These are phyloP conservation scores for Panzeria rudis DNA, from an alignment of 2,888 invertebrate genomes.

Conservation along the genomic window DNA sequence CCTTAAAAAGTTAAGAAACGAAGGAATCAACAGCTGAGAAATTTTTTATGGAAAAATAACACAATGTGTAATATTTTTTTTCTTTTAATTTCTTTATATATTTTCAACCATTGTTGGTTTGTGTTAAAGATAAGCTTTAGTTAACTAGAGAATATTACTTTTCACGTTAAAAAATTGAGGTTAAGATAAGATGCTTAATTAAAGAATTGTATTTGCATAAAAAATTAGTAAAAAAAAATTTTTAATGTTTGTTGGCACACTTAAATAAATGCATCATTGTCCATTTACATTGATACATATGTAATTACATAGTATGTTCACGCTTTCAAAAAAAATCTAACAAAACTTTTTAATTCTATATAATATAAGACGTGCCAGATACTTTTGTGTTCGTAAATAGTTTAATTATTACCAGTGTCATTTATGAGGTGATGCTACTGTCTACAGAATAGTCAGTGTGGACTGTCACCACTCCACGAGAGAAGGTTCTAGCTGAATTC, in stretches of 20 bases:
- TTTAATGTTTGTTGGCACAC: too few species aligned
- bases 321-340: too few species aligned
- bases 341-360: too few species aligned
- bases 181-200: not conserved
- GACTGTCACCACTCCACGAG: too few species aligned
- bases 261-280: too few species aligned
- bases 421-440: too few species aligned
- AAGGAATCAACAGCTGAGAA: slow-evolving; percentile 59
- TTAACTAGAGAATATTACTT: not conserved
- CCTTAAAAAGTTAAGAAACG: slow-evolving; percentile 29
- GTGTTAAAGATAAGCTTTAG: not conserved
- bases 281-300: not conserved
- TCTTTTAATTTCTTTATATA: not conserved
- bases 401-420: too few species aligned
- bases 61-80: not conserved
- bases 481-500: too few species aligned
- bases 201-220: not conserved
- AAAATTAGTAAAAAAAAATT: not conserved
- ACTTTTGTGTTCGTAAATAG: too few species aligned
- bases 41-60: slow-evolving; percentile 24
- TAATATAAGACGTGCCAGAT: too few species aligned
- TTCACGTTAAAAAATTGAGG: not conserved
- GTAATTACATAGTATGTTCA: too few species aligned
- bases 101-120: not conserved
- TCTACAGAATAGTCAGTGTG: too few species aligned